Percentiles rank a stretch among this genome's conserved stretches.
Evolutionary conservation across 2,113 vertebrate genomes (phyloP).

Genomic region (Centropus bengalensis): DNA sequence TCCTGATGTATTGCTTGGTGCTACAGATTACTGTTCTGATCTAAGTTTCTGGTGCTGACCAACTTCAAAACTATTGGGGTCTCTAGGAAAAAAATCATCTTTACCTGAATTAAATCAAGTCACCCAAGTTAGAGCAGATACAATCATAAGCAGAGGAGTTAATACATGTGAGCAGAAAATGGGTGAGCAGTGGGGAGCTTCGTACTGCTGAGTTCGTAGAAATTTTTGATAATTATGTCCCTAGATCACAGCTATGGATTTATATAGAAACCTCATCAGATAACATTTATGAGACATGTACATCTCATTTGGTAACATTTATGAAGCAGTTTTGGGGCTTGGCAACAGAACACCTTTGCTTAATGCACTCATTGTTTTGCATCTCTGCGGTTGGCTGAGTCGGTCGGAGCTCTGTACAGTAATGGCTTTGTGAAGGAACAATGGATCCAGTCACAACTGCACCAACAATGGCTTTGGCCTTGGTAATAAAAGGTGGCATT

Average conservation of each 20-base stretch:
- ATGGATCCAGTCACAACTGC: background rate
- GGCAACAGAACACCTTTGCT: background rate
- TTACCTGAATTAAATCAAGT: background rate
- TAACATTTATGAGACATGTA: background rate
- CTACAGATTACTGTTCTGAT: slow-evolving; percentile 88
- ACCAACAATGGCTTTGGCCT: background rate
- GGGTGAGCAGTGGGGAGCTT: background rate
- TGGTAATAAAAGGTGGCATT: background rate
- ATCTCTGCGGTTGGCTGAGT: background rate
- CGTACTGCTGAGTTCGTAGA: background rate
- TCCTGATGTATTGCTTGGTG: slow-evolving; percentile 89
- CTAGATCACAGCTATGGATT: background rate
- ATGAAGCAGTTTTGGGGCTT: background rate
- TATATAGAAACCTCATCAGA: background rate
- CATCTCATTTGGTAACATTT: background rate
- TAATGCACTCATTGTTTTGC: background rate
- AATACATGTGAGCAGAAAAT: background rate
- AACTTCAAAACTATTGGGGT: background rate
- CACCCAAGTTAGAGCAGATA: background rate
- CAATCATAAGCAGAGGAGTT: background rate
- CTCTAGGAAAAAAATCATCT: background rate
- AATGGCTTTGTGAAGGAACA: background rate
- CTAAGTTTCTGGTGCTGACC: slow-evolving; percentile 88
- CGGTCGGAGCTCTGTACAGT: background rate
- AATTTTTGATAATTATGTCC: background rate